phyloP scores from a whole-genome alignment of 2,888 invertebrate genomes.

The Andrena hattorfiana region DNA sequence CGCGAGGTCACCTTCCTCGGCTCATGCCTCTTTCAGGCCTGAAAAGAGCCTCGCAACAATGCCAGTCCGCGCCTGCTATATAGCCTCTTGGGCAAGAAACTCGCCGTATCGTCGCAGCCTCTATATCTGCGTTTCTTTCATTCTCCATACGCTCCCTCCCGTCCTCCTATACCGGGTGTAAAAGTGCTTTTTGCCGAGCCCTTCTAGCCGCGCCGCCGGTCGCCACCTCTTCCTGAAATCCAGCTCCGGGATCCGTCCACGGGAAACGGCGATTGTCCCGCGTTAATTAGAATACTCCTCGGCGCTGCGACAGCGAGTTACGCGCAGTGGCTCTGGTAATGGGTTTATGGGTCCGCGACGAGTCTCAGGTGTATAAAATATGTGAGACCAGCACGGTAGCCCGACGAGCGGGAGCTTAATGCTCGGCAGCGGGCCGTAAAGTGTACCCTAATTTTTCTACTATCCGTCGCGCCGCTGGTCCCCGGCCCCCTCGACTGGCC shows the following conservation, averaged over 20 bases:
- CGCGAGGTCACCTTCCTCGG: slow-evolving; percentile 73
- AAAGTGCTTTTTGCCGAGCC: slow-evolving; percentile 47
- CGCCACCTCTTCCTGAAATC: neutral
- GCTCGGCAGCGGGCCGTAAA: slow-evolving; percentile 56
- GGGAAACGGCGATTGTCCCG: neutral
- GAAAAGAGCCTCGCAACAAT: slow-evolving; percentile 75
- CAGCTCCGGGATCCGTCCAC: slow-evolving; percentile 6
- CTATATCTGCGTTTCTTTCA: slow-evolving; percentile 60
- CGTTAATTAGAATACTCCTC: slow-evolving; percentile 20
- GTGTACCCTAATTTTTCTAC: slow-evolving; percentile 65
- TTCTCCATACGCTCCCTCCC: slow-evolving; percentile 22
- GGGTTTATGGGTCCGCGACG: neutral
- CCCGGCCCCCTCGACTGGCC: slow-evolving; percentile 48
- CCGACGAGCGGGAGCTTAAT: slow-evolving; percentile 44
- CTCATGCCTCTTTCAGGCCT: slow-evolving; percentile 73
- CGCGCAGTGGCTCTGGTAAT: neutral
- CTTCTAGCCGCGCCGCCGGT: neutral
- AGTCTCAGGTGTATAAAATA: neutral
- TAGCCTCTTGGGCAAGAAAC: slow-evolving; percentile 53
- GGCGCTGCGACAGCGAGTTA: neutral
- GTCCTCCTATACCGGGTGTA: slow-evolving; percentile 63
- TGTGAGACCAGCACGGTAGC: slow-evolving; percentile 40
- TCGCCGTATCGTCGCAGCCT: slow-evolving; percentile 55
- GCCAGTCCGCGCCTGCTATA: slow-evolving; percentile 55
- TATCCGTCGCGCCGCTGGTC: slow-evolving; percentile 55